A percentile compares a stretch with the other conserved stretches of the same genome.
These are phyloP conservation scores for Willisornis vidua DNA, from an alignment of 2,113 vertebrate genomes.

Conservation along the genomic window DNA sequence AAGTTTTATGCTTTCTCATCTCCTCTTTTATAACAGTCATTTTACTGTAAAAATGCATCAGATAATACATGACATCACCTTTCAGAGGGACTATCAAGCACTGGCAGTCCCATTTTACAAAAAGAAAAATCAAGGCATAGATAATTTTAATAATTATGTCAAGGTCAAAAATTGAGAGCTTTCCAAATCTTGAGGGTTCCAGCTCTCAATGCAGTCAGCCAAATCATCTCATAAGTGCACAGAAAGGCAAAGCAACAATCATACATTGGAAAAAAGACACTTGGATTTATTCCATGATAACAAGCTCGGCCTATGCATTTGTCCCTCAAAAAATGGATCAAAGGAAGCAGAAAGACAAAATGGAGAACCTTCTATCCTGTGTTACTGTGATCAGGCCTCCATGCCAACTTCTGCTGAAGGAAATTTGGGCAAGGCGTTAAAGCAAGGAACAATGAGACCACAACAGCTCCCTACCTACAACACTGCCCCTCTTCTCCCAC, in stretches of 20 bases:
- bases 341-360: neutral
- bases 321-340: neutral
- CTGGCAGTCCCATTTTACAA: neutral
- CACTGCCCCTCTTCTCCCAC: neutral
- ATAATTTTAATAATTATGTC: neutral
- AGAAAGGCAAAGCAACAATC: neutral
- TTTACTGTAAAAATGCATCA: neutral
- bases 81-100: neutral
- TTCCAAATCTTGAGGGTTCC: neutral
- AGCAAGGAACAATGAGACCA: neutral
- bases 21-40: neutral
- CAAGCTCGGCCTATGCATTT: neutral
- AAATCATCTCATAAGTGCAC: neutral
- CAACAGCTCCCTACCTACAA: neutral
- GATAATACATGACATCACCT: too few relatives aligned
- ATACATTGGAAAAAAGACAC: neutral
- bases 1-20: neutral
- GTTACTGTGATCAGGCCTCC: neutral
- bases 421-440: neutral
- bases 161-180: neutral
- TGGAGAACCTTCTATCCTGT: neutral
- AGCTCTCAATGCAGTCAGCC: neutral
- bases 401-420: neutral
- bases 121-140: neutral
- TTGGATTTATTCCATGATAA: neutral